phyloP scores from a whole-genome alignment of 2,888 invertebrate genomes.

The Andricus quercusramuli region DNA sequence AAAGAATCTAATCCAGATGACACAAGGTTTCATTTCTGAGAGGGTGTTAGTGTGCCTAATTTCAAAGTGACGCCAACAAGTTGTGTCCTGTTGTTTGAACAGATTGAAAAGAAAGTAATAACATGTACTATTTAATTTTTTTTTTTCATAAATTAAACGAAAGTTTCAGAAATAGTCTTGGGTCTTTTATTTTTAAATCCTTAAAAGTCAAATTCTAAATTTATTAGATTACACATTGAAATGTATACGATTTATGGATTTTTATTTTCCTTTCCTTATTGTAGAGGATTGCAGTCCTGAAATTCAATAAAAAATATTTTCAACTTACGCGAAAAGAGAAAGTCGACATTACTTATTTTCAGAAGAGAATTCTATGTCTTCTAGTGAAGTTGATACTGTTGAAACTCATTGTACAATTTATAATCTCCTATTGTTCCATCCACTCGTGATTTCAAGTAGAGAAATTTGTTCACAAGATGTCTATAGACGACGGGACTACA shows the following conservation, averaged over 20 bases:
- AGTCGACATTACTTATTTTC: neutral
- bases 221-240: neutral
- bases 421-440: slow-evolving; percentile 1
- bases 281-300: neutral
- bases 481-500: neutral
- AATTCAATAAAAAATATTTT: neutral
- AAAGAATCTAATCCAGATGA: neutral
- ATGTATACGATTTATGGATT: neutral
- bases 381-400: neutral
- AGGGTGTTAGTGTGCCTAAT: too few relatives aligned
- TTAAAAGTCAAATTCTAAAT: too few relatives aligned
- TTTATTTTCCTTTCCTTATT: neutral
- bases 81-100: too few relatives aligned
- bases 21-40: too few relatives aligned
- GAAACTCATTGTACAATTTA: neutral
- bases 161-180: too few relatives aligned
- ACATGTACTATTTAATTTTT: too few relatives aligned
- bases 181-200: too few relatives aligned
- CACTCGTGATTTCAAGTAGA: neutral
- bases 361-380: neutral
- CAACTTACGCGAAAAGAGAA: neutral
- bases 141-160: too few relatives aligned
- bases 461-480: slow-evolving; percentile 6
- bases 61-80: too few relatives aligned
- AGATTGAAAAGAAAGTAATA: too few relatives aligned